A percentile compares a stretch with the other conserved stretches of the same genome.
phyloP scores from a whole-genome alignment of 2,888 invertebrate species.

The Cheilosia grossa region DNA sequence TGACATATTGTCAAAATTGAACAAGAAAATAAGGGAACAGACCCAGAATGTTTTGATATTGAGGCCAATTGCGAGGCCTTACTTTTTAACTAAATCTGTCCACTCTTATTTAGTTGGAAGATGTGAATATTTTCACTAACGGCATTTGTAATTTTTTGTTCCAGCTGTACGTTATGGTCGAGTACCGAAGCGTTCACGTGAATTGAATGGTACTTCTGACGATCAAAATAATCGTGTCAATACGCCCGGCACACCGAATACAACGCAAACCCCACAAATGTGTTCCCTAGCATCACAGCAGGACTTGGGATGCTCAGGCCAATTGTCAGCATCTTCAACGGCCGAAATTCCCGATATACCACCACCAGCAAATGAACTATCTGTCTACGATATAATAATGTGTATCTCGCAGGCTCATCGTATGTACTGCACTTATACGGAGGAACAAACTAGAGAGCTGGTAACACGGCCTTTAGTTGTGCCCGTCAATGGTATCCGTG shows the following conservation, averaged over 20 bases:
- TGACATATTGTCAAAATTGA: no score
- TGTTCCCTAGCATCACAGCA: conserved; percentile 83
- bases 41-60: no score
- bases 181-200: conserved; percentile 96
- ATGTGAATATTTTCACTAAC: neutral
- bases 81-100: neutral
- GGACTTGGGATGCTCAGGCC: conserved; percentile 81
- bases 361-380: conserved; percentile 84
- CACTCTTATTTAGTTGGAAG: neutral
- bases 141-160: conserved; percentile 75
- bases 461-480: conserved; percentile 88
- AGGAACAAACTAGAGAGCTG: conserved; percentile 90
- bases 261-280: conserved; percentile 84
- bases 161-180: conserved; percentile 97
- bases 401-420: conserved; percentile 93
- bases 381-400: conserved; percentile 91
- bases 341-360: conserved; percentile 69
- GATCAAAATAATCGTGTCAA: conserved; percentile 81
- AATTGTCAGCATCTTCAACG: conserved; percentile 69
- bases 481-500: conserved; percentile 83
- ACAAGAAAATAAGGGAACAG: no score
- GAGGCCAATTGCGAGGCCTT: no score
- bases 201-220: conserved; percentile 85
- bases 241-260: conserved; percentile 84
- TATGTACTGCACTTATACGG: conserved; percentile 93